Evolutionary conservation across 2,797 vertebrate species (phyloP).

Genomic region (Heliangelus exortis): DNA sequence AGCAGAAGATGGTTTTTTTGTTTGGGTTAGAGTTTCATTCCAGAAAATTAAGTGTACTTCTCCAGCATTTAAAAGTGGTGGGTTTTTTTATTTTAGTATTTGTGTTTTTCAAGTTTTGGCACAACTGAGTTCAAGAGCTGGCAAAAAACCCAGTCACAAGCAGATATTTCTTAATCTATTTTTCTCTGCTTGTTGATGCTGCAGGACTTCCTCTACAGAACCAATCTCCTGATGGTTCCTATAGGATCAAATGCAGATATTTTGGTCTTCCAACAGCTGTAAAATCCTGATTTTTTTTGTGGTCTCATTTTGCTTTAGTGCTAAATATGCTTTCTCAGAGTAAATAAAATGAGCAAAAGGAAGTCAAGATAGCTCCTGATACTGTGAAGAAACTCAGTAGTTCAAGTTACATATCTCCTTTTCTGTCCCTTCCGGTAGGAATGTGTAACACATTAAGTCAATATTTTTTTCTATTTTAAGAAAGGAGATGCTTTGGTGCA

Average conservation of each 20-base stretch:
- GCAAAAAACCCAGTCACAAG: background rate
- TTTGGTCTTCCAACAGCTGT: background rate
- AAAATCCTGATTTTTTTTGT: background rate
- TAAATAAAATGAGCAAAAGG: background rate
- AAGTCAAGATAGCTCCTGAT: background rate
- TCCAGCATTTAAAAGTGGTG: background rate
- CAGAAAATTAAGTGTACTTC: conserved; percentile 31
- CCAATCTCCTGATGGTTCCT: background rate
- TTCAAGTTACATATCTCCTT: background rate
- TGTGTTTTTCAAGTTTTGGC: background rate
- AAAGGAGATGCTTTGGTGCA: background rate
- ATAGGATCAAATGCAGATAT: background rate
- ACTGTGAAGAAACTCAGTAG: background rate
- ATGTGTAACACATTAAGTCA: background rate
- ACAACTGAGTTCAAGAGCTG: background rate
- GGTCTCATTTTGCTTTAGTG: background rate
- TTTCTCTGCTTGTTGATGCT: background rate
- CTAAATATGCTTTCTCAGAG: background rate
- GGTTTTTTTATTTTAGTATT: background rate
- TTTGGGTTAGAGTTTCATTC: conserved; percentile 8
- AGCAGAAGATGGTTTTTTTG: background rate
- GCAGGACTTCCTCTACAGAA: background rate
- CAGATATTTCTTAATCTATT: background rate
- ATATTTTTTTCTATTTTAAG: background rate
- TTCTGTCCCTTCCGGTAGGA: background rate